Evolutionary conservation across 2,797 vertebrate genomes (phyloP), one percentile per base, ranked within the genome.

Genomic region (Silurus aristotelis): DNA sequence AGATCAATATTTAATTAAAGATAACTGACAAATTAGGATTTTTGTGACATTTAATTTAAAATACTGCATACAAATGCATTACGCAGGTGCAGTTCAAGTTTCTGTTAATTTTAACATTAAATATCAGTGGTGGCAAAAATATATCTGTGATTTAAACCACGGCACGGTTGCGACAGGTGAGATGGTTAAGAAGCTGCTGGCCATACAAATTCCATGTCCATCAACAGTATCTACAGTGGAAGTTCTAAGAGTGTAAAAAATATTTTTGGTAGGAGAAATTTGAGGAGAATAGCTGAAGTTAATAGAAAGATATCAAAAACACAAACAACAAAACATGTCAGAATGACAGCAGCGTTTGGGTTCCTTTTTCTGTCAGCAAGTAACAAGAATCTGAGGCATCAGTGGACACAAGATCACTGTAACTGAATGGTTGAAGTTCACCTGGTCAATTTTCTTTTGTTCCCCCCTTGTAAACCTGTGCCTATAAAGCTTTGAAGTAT

Each of bases 371-470:
- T 79, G 76, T 12, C 75, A 22, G 27, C 6, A 6, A 61, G n/a
- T 3, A 61, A 63, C 5, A 63, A 31, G 20, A 79, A 46, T 63
- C 31, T 61, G 58, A 61, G 76, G 75, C 3, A 9, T 60, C 5
- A 60, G 17, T 77, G 56, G 58, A 61, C 76, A 78, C 3, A n/a
- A 9, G 25, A 1, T 76, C 15, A 10, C 8, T 9, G 6, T 25
- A 66, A 27, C 43, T 7, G 7, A 52, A 66, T n/a, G 12, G 78
- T 15, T 80, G n/a, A 80, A 20, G 22, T 52, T n/a, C 61, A 55
- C n/a, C 63, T 31, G n/a, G 46, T 14, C n/a, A 80, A 60, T 82
- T 82, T 82, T 48, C 52, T 82, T 12, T 22, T 71, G 27, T 56
- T 55, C 56, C 12, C 38, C 56, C 12, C 38, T 20, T 15, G 5